Evolutionary conservation across 2,113 vertebrate species (phyloP).

Genomic region (Sceloporus undulatus): DNA sequence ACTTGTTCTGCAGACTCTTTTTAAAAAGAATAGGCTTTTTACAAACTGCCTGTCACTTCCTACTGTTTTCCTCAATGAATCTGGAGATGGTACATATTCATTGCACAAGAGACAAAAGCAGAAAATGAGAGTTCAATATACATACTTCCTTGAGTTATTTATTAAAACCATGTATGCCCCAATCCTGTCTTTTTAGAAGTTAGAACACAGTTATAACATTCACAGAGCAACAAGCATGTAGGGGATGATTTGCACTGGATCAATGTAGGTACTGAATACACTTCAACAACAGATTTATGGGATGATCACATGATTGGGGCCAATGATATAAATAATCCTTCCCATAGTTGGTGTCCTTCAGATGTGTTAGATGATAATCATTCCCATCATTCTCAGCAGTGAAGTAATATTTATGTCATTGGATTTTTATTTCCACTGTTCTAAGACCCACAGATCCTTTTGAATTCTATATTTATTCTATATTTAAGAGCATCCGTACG

Average conservation of each 20-base stretch:
- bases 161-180: not conserved
- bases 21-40: not conserved
- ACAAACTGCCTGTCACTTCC: not conserved
- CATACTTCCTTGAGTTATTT: not conserved
- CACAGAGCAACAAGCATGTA: not conserved
- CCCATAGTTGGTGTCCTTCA: not conserved
- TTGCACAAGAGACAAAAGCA: not conserved
- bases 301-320: not conserved
- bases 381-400: too few relatives aligned
- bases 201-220: not conserved
- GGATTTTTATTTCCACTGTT: too few relatives aligned
- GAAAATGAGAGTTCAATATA: not conserved
- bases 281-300: not conserved
- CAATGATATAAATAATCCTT: not conserved
- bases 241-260: not conserved
- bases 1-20: slow-evolving; percentile 1
- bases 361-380: too few relatives aligned
- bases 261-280: not conserved
- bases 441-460: too few relatives aligned
- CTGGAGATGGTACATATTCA: not conserved
- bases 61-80: not conserved
- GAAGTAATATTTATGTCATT: too few relatives aligned
- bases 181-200: not conserved
- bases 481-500: too few relatives aligned
- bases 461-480: too few relatives aligned